A percentile compares a stretch with the other conserved stretches of the same genome.
Evolutionary conservation across 2,888 invertebrate genomes (phyloP).

Genomic region (Tineola bisselliella): DNA sequence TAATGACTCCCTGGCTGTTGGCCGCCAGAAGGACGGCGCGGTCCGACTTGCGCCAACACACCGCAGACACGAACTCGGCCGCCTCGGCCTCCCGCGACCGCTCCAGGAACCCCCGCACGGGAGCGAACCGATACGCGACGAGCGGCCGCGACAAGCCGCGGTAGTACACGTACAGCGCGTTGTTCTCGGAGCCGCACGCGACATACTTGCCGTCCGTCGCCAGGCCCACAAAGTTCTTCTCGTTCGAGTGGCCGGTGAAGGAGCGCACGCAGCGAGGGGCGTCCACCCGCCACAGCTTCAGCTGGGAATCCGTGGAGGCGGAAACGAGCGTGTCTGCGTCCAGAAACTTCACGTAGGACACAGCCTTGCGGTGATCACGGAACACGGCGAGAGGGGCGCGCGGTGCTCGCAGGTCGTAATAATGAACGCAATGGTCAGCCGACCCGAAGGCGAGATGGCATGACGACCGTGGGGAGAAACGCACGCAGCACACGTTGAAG

Average conservation of each 20-base stretch:
- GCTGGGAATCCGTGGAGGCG: slow-evolving; percentile 90
- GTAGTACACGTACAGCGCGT: slow-evolving; percentile 91
- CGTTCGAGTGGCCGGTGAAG: slow-evolving; percentile 91
- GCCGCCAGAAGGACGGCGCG: slow-evolving; percentile 86
- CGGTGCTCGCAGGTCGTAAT: slow-evolving; percentile 90
- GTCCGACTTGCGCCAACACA: slow-evolving; percentile 89
- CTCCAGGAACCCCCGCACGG: slow-evolving; percentile 79
- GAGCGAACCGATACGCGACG: slow-evolving; percentile 88
- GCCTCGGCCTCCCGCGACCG: slow-evolving; percentile 86
- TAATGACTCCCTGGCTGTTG: slow-evolving; percentile 93
- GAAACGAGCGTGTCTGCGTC: slow-evolving; percentile 87
- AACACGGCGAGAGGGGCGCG: slow-evolving; percentile 84
- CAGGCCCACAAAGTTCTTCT: slow-evolving; percentile 95
- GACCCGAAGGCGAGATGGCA: slow-evolving; percentile 93
- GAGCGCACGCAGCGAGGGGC: slow-evolving; percentile 82
- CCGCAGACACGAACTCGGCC: slow-evolving; percentile 94
- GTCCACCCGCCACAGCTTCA: slow-evolving; percentile 91
- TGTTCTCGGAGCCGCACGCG: slow-evolving; percentile 95
- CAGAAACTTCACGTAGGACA: slow-evolving; percentile 92
- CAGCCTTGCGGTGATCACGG: slow-evolving; percentile 91
- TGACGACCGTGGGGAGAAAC: slow-evolving; percentile 73
- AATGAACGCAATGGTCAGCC: slow-evolving; percentile 97
- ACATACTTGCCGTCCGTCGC: slow-evolving; percentile 93
- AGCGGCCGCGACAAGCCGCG: slow-evolving; percentile 87
- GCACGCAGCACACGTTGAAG: slow-evolving; percentile 95